Percentiles rank a stretch among this genome's conserved stretches.
Conservation (phyloP, 2,113 vertebrate species). For the Pelodiscus sinensis region DNA sequence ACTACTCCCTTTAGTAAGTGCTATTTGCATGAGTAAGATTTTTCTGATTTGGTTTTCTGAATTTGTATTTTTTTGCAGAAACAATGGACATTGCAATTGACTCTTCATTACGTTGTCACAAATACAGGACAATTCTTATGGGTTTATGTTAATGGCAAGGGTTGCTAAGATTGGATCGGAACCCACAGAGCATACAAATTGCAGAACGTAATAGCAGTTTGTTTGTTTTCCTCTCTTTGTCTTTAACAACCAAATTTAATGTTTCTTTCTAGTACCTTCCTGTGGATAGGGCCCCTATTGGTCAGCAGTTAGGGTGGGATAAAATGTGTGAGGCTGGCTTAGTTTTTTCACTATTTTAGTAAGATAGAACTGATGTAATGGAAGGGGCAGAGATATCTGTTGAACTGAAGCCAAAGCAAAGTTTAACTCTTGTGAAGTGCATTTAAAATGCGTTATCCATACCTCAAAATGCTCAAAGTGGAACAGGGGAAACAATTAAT, state of each 20-base stretch:
- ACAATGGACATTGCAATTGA: background rate
- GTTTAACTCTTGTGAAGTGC: background rate
- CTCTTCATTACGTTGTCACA: background rate
- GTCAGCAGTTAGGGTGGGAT: constrained; percentile 2
- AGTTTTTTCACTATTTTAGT: background rate
- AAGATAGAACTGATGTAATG: background rate
- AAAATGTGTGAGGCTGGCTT: background rate
- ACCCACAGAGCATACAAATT: background rate
- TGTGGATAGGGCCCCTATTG: background rate
- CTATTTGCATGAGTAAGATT: background rate
- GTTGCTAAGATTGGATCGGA: background rate
- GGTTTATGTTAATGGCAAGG: background rate
- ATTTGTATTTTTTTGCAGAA: background rate
- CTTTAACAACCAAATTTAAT: background rate
- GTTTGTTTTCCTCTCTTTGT: background rate
- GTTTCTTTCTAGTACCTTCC: background rate
- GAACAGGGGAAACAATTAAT: constrained; percentile 25
- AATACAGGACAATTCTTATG: background rate
- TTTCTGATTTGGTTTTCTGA: background rate
- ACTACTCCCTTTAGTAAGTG: background rate
- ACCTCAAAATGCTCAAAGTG: constrained; percentile 29
- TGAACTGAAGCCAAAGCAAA: constrained; percentile 10
- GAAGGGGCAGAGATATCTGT: constrained; percentile 13
- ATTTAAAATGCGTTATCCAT: constrained; percentile 22
- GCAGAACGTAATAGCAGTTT: background rate